phyloP scores from a whole-genome alignment of 2,113 vertebrate species.

The Pterocles orientalis region DNA sequence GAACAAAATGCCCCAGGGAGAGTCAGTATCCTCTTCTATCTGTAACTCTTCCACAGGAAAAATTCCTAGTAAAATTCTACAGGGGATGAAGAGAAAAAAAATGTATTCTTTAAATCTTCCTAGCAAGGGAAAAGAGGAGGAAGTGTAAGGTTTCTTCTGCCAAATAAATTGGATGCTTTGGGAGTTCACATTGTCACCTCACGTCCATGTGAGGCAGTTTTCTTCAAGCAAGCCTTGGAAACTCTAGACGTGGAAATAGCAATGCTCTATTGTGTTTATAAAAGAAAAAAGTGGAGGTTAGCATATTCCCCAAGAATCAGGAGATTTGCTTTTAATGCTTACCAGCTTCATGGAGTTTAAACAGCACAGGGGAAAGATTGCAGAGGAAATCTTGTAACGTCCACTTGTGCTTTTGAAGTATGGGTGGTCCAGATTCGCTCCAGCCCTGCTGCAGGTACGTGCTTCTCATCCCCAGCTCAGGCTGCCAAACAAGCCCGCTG shows the following conservation, averaged over 20 bases:
- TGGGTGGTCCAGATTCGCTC: neutral
- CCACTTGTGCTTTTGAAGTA: neutral
- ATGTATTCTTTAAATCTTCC: neutral
- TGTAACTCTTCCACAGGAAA: neutral
- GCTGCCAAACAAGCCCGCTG: neutral
- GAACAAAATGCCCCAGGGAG: neutral
- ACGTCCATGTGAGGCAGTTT: neutral
- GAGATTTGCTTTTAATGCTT: neutral
- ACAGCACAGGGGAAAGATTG: neutral
- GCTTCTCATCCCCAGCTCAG: neutral
- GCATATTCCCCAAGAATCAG: neutral
- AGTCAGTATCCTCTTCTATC: neutral
- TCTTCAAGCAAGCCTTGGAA: neutral
- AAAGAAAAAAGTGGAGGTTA: neutral
- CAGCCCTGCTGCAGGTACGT: too few species aligned
- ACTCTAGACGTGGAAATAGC: neutral
- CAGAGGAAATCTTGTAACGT: neutral
- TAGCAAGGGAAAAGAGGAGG: neutral
- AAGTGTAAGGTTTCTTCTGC: neutral
- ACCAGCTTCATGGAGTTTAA: neutral
- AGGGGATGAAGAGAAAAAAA: neutral
- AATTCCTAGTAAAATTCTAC: neutral
- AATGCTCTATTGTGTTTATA: neutral
- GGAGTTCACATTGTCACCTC: rapidly evolving
- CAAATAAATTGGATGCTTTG: neutral